These are phyloP conservation scores for Pipistrellus pipistrellus DNA, from an alignment of 2,797 vertebrate species.

Conservation along the genomic window DNA sequence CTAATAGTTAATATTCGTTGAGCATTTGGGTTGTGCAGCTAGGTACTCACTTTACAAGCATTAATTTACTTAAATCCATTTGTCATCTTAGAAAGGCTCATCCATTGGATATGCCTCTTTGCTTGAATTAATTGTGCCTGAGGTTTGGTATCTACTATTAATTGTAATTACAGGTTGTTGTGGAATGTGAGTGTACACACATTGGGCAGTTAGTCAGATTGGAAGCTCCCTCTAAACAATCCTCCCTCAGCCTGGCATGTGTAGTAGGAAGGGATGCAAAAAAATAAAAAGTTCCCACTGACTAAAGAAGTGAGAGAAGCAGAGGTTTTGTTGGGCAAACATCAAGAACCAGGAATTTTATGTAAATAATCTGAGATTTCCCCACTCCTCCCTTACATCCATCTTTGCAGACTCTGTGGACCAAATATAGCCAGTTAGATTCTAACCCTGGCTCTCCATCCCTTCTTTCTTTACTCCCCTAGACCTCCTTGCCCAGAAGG, in stretches of 20 bases:
- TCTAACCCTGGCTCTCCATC: neutral
- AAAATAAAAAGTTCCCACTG: neutral
- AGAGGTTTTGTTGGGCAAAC: neutral
- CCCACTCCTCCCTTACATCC: accelerated
- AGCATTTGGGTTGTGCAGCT: neutral
- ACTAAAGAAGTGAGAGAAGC: neutral
- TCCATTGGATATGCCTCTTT: neutral
- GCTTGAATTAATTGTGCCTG: neutral
- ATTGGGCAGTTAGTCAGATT: neutral
- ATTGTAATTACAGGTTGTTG: neutral
- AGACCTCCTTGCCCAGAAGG: neutral
- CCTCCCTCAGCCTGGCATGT: neutral
- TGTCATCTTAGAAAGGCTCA: slow-evolving; percentile 20
- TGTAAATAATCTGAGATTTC: neutral
- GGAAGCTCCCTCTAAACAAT: neutral
- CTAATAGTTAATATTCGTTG: neutral
- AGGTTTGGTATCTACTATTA: neutral
- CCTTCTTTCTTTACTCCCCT: no score
- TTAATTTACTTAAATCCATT: neutral
- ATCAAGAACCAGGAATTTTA: neutral
- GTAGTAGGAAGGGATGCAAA: neutral
- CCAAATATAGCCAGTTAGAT: neutral
- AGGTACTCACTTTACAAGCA: neutral
- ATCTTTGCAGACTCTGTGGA: neutral
- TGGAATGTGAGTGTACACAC: neutral